Evolutionary conservation across 2,797 vertebrate genomes (phyloP), one percentile per base, ranked within the genome.

Genomic region (Sternarchorhynchus goeldii): DNA sequence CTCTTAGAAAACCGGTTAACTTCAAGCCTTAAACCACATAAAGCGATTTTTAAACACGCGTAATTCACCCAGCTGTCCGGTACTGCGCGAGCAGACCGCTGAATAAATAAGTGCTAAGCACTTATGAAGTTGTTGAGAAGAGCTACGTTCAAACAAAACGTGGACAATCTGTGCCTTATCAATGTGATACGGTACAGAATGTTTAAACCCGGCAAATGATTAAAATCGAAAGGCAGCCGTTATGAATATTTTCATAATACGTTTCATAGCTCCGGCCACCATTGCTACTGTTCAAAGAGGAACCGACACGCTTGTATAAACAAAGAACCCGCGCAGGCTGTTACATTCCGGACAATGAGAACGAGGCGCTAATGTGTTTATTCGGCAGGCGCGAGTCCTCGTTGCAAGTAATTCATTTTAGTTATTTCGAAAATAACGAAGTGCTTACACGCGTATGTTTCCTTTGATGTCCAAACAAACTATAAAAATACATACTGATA

Each of bases 301-400:
- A 90, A 87, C 86, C 87, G 85, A 88, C 83, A 84, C 79, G 85
- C 88, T 65, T 66, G 88, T 77, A 90, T 91, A 92, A 93, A 93
- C 92, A 94, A 93, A 93, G 91, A 91, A 88, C 88, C 87, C 90
- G 91, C 91, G 91, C 89, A 83, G 87, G 85, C 84, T 72, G 77
- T 73, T 82, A 12, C 86, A 84, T 87, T 86, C 82, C 81, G 89
- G 88, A 92, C 90, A 92, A 92, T 91, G 85, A 90, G 81, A 62
- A 12, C 83, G 71, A 80, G 18, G 78, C 70, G 67, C 31, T 36
- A 77, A 82, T 74, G 60, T 0, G 0, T 59, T 64, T 73, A 25
- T 79, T 83, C 79, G 73, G 84, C 83, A 83, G 77, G 14, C 76
- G 45, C 45, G 45, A 63, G n/a, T 34, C 29, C 69, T 18, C 57